phyloP scores from a whole-genome alignment of 2,797 vertebrate genomes.

The Poliocrania exsul region DNA sequence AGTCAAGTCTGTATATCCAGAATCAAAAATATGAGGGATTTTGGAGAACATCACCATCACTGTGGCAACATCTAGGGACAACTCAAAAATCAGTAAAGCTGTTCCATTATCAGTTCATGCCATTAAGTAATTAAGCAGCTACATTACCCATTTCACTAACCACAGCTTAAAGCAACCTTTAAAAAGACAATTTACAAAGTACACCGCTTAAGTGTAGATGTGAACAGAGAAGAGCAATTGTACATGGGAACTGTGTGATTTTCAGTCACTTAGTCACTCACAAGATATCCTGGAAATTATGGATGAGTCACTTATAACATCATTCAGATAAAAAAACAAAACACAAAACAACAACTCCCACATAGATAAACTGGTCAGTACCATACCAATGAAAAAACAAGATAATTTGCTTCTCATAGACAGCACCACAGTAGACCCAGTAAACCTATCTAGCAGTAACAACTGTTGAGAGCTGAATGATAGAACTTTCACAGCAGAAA shows the following conservation, averaged over 20 bases:
- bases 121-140: conserved; percentile 6
- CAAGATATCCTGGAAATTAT: neutral
- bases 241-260: neutral
- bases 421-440: neutral
- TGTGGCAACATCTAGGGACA: neutral
- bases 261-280: neutral
- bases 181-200: neutral
- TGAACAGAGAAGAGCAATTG: neutral
- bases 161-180: neutral
- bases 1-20: neutral
- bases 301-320: neutral
- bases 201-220: neutral
- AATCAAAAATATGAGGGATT: neutral
- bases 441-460: neutral
- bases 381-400: neutral
- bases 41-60: neutral
- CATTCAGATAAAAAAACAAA: neutral
- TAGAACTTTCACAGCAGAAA: conserved; percentile 1
- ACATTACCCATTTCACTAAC: neutral
- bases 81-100: conserved; percentile 3
- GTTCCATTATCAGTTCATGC: neutral
- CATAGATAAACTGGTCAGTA: neutral
- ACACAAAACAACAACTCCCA: neutral
- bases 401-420: neutral
- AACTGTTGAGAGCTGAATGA: neutral